Base-by-base conservation (phyloP, 2,888 invertebrate genomes). In the Bruchidius siliquastri region DNA sequence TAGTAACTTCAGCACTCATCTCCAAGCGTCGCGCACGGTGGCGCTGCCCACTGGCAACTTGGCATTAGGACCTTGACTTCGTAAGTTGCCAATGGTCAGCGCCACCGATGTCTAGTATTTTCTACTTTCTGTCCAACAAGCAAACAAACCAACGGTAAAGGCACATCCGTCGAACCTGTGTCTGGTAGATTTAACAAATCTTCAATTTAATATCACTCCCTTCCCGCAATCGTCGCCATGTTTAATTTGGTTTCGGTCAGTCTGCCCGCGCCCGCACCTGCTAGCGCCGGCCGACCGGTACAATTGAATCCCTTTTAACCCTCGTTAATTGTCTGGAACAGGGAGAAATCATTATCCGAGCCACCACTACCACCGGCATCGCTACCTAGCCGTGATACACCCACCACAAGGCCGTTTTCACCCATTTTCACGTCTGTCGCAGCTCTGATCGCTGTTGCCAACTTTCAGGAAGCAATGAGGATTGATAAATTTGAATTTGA, bases 251-350 rank as follows among this genome's bases (percentile, higher is more conserved):
- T 84, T 83, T 80, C 82, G 83, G 82, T 82, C 83, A 80, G 81
- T 81, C 80, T 82, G 82, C 84, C 85, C 85, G 84, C 85, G 86
- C 86, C 86, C 86, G 49, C 49, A 49, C 49, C 49, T 49, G 86
- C 85, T 86, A 86, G 49, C 6, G 49, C 18, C 0, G 18, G 26
- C 30, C 85, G 84, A 85, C 21, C 83, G 82, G 83, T 82, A 85
- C 85, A 85, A 85, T 86, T 85, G 85, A 85, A 86, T 85, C 85
- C 84, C 84, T 84, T 85, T 84, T 84, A 82, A 86, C 86, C 86
- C 86, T 86, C 84, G 86, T 86, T 86, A 86, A 86, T 86, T 86
- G 85, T 86, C 85, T 82, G 84, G 84, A 85, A 85, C 84, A 82
- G 83, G 82, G 83, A 83, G 85, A 84, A 85, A 86, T 85, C 85